These are phyloP conservation scores for Brienomyrus longianalis DNA, from an alignment of 2,113 vertebrate genomes.

Conservation along the genomic window DNA sequence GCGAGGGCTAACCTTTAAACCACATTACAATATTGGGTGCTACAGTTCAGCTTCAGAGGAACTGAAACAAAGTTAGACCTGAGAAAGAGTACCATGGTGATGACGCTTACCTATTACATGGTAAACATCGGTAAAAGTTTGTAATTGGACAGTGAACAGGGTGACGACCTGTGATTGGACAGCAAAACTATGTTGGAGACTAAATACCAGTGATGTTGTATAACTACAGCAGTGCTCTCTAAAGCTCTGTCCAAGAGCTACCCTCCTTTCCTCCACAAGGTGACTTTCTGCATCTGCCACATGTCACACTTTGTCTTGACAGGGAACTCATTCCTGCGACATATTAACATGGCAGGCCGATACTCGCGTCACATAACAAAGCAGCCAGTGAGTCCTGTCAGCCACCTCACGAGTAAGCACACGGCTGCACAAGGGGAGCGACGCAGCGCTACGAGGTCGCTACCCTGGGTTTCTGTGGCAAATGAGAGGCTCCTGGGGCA, in stretches of 20 bases:
- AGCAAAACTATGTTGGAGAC: neutral
- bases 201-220: neutral
- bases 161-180: neutral
- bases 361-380: neutral
- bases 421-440: neutral
- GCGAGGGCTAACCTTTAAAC: neutral
- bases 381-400: neutral
- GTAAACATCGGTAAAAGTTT: neutral
- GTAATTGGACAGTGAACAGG: neutral
- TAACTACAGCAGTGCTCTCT: neutral
- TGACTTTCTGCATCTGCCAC: constrained; percentile 8
- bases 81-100: neutral
- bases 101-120: neutral
- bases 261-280: neutral
- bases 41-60: neutral
- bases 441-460: neutral
- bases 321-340: neutral
- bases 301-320: neutral
- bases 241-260: neutral
- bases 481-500: neutral
- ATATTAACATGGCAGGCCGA: neutral
- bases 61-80: neutral
- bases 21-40: neutral
- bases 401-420: neutral
- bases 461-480: neutral